Conservation (phyloP, 1,140 invertebrate genomes). For the Neotoxoptera formosana region DNA sequence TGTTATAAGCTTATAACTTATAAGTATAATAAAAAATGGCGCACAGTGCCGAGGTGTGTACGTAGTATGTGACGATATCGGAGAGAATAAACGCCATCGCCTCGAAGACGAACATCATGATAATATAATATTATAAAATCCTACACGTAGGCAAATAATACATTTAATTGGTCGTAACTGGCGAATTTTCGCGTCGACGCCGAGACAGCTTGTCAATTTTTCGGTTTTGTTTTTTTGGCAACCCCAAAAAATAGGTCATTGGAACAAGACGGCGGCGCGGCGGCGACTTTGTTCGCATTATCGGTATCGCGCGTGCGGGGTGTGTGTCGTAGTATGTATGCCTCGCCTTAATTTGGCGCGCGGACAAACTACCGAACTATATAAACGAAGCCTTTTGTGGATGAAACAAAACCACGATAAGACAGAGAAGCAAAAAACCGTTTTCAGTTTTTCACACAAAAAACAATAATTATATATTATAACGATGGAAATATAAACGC, state of each 20-base stretch:
- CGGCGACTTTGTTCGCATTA: not conserved
- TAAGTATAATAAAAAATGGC: not conserved
- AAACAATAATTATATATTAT: not conserved
- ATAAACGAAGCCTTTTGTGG: not conserved
- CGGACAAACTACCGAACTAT: not conserved
- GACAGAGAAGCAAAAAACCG: not conserved
- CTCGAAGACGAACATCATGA: not conserved
- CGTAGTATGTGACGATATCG: not conserved
- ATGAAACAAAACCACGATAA: not conserved
- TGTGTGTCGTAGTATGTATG: not conserved
- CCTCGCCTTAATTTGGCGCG: not conserved
- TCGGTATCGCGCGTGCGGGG: not conserved
- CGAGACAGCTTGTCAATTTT: not conserved
- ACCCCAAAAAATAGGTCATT: not conserved
- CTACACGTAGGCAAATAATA: not conserved
- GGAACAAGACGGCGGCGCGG: not conserved
- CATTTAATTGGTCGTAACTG: not conserved
- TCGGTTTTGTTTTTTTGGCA: constrained; percentile 7
- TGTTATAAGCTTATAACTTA: not conserved
- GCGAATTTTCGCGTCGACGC: too few relatives aligned
- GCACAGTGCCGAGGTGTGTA: not conserved
- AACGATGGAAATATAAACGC: not conserved
- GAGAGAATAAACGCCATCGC: not conserved
- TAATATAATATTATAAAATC: not conserved
- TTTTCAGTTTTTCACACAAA: not conserved